Evolutionary conservation across 2,113 vertebrate species (phyloP), one percentile per base, ranked within the genome.

Genomic region (Rhombomys opimus): DNA sequence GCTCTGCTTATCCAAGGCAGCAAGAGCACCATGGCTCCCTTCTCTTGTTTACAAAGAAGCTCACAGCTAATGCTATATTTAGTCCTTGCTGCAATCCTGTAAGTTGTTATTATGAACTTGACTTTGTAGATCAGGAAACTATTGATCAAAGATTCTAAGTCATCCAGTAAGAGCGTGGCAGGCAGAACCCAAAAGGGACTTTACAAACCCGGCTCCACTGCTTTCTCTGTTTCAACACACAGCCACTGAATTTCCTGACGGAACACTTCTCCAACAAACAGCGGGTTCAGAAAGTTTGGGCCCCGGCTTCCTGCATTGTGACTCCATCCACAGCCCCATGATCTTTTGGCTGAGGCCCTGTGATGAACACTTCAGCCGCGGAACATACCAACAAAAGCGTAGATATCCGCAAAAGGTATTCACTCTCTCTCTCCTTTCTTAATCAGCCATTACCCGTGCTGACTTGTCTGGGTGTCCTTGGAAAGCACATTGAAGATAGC

Each of bases 101-200:
- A 70, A 95, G 38, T 81, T 73, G 38, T 38, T 77, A 68, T 75
- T 68, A 87, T 87, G 61, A 93, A 73, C n/a, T 80, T 89, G 84
- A 94, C 70, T 95, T 95, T 90, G 78, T 50, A 59, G 61, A 65
- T 35, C 38, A 93, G 81, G 46, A 88, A 93, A 90, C 54, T 73
- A 12, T 76, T 81, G 50, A 57, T 93, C 87, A 90, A 93, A 94
- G 76, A 92, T 52, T 86, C 90, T 84, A 85, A 73, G 52, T 78
- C 61, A 82, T 73, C 61, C 57, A 73, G 10, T 61, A 46, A 32
- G 17, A 90, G 20, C 52, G 12, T 70, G 41, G 27, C 50, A 91
- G 38, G 25, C 75, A 96, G 81, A 94, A 89, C 46, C 95, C 90
- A 91, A 89, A 94, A 86, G 50, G 18, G 59, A 54, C 67, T 95